Conservation (phyloP, 2,113 vertebrate genomes). For the Proterorhinus semilunaris region DNA sequence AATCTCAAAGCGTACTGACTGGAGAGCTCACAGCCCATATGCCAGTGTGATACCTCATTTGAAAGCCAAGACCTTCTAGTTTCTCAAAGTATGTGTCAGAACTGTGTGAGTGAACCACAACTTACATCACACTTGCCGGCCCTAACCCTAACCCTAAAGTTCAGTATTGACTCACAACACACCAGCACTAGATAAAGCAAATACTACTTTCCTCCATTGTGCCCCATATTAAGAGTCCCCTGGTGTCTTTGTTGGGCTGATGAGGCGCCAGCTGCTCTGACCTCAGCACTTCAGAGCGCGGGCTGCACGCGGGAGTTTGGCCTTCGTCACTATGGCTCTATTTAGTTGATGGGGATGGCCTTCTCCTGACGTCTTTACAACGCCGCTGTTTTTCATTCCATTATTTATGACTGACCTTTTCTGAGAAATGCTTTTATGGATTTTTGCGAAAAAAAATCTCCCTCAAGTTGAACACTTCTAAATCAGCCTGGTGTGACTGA, state of each 20-base stretch:
- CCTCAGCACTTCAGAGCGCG: not conserved
- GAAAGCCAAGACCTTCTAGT: too few species aligned
- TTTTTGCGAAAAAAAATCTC: not conserved
- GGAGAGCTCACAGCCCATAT: too few species aligned
- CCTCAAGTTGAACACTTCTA: not conserved
- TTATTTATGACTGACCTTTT: conserved; percentile 19
- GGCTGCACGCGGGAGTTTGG: not conserved
- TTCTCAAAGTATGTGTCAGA: too few species aligned
- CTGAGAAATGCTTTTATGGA: conserved; percentile 4
- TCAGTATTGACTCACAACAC: too few species aligned
- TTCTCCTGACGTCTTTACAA: conserved; percentile 9
- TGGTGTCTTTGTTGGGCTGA: not conserved
- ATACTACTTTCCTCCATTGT: not conserved
- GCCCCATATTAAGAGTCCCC: not conserved
- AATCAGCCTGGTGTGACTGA: not conserved
- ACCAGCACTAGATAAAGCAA: not conserved
- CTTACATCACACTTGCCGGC: too few species aligned
- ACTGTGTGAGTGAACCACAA: too few species aligned
- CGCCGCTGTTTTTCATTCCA: conserved; percentile 1
- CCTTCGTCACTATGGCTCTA: not conserved
- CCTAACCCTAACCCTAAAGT: too few species aligned
- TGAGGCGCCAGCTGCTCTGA: not conserved
- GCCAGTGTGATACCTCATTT: too few species aligned
- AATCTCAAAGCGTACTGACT: too few species aligned
- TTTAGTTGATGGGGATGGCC: conserved; percentile 13